Conservation (phyloP, 92 coral and sea anemone genomes). For the Parazoanthus swiftii region DNA sequence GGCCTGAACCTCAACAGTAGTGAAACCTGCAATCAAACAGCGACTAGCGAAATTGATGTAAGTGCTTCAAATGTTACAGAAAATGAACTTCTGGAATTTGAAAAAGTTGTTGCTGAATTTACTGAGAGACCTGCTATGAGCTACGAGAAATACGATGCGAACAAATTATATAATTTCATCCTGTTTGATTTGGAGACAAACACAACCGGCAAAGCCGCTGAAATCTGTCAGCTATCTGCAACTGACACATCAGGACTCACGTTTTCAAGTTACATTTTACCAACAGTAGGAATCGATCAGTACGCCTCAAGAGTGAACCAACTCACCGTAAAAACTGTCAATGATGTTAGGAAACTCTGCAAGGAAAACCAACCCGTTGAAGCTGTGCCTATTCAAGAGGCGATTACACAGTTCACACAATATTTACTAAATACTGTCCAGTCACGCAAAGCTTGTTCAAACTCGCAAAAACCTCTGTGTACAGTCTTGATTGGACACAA, state of each 20-base stretch:
- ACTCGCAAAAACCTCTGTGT: not conserved
- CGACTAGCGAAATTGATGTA: slow-evolving; percentile 10
- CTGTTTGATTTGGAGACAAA: slow-evolving; percentile 59
- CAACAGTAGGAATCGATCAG: not conserved
- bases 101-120: slow-evolving; percentile 43
- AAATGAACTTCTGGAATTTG: slow-evolving; percentile 40
- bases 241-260: slow-evolving; percentile 17
- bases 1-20: slow-evolving; percentile 18
- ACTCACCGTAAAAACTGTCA: slow-evolving; percentile 27
- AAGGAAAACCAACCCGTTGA: not conserved
- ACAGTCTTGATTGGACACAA: slow-evolving; percentile 60
- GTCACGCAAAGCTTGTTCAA: not conserved
- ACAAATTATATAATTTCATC: slow-evolving; percentile 51
- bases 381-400: not conserved
- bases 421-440: too few relatives aligned
- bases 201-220: slow-evolving; percentile 52
- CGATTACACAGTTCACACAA: too few relatives aligned
- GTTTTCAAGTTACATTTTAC: slow-evolving; percentile 31
- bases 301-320: slow-evolving; percentile 34
- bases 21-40: not conserved
- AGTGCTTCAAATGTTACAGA: slow-evolving; percentile 5
- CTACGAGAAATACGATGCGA: slow-evolving; percentile 29
- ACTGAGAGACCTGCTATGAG: slow-evolving; percentile 28
- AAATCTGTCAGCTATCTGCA: slow-evolving; percentile 50
- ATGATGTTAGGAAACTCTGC: not conserved